A percentile compares a stretch with the other conserved stretches of the same genome.
Conservation (phyloP, 2,113 vertebrate species). For the Cinclus mexicanus region DNA sequence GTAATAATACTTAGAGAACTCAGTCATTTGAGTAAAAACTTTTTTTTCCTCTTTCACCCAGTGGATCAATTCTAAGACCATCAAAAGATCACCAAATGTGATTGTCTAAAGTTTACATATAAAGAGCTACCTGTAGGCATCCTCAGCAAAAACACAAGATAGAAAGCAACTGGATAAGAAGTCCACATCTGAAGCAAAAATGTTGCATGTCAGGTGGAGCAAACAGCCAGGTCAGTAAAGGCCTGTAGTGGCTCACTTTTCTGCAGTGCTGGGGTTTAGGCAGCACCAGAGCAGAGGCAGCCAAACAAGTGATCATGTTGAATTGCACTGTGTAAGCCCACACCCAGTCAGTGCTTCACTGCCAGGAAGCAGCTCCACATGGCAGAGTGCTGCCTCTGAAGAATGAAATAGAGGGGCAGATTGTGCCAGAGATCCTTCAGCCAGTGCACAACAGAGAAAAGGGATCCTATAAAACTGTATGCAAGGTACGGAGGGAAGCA, state of each 20-base stretch:
- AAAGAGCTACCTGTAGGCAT: not conserved
- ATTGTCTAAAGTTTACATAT: not conserved
- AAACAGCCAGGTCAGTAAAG: not conserved
- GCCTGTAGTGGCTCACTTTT: not conserved
- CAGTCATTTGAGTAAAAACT: not conserved
- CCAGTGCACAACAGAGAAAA: not conserved
- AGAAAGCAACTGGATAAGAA: not conserved
- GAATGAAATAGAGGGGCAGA: not conserved
- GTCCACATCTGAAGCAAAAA: not conserved
- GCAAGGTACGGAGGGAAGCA: not conserved
- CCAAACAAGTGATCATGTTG: not conserved
- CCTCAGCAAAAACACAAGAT: not conserved
- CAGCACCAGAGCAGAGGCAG: not conserved
- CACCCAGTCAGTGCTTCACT: not conserved
- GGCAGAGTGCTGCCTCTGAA: not conserved
- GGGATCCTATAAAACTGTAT: not conserved
- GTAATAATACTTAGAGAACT: not conserved
- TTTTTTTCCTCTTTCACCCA: not conserved
- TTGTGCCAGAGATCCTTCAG: not conserved
- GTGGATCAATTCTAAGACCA: not conserved
- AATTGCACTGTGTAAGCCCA: not conserved
- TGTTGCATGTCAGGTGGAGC: not conserved
- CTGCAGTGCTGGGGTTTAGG: not conserved
- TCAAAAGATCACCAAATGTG: not conserved
- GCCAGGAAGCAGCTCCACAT: not conserved